A percentile compares a stretch with the other conserved stretches of the same genome.
Evolutionary conservation across 1,140 invertebrate species (phyloP).

Genomic region (Bombus pascuorum): DNA sequence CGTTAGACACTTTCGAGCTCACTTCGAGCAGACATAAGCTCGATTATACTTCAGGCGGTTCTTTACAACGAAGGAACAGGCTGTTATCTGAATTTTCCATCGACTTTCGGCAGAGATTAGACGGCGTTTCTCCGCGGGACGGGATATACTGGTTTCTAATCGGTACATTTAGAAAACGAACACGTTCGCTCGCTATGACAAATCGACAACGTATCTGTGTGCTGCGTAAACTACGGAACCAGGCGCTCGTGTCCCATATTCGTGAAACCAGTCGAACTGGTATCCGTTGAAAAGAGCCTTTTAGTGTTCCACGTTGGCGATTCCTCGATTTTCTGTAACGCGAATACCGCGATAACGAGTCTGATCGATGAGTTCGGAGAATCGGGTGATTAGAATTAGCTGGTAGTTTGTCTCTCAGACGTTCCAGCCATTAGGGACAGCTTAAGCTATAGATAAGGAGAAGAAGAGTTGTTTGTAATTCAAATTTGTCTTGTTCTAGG

Average conservation of each 20-base stretch:
- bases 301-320: not conserved
- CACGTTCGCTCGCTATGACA: slow-evolving; percentile 22
- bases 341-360: not conserved
- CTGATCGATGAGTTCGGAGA: too few species aligned
- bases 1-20: not conserved
- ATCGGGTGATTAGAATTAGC: not conserved
- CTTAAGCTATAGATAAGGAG: not conserved
- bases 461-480: not conserved
- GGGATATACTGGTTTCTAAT: slow-evolving; percentile 33
- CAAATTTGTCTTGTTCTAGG: too few species aligned
- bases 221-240: slow-evolving; percentile 29
- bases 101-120: not conserved
- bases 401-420: not conserved
- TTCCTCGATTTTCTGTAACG: not conserved
- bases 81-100: slow-evolving; percentile 22
- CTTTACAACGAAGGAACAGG: not conserved
- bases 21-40: not conserved
- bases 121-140: not conserved
- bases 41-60: not conserved
- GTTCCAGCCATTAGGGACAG: not conserved
- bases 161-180: slow-evolving; percentile 31
- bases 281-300: slow-evolving; percentile 17
- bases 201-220: slow-evolving; percentile 4
- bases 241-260: slow-evolving; percentile 38
- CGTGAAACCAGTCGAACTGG: slow-evolving; percentile 43